A percentile compares a stretch with the other conserved stretches of the same genome.
phyloP scores from a whole-genome alignment of 2,888 invertebrate genomes.

The Cremastinae sp. region DNA sequence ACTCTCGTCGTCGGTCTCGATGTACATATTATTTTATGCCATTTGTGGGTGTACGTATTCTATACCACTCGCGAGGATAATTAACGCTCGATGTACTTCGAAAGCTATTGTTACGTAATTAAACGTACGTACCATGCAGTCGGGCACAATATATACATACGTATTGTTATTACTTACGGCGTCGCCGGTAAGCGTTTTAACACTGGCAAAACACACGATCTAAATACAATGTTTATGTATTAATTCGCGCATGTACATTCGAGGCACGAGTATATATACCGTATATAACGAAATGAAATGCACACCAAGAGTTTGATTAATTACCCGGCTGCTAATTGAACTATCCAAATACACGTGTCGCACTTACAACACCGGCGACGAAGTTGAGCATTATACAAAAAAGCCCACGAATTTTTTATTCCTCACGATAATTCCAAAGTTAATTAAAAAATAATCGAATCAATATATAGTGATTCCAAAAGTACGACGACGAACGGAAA shows the following conservation, averaged over 20 bases:
- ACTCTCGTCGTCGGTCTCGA: constrained; percentile 16
- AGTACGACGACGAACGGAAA: too few relatives aligned
- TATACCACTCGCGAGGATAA: constrained; percentile 33
- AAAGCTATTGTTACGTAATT: constrained; percentile 54
- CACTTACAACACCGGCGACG: neutral
- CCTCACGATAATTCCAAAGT: too few relatives aligned
- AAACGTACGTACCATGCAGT: constrained; percentile 26
- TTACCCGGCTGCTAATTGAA: constrained; percentile 19
- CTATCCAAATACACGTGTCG: neutral
- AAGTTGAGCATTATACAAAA: too few relatives aligned
- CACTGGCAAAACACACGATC: constrained; percentile 15
- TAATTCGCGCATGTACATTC: too few relatives aligned
- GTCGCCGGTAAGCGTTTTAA: constrained; percentile 24
- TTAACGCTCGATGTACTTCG: constrained; percentile 37
- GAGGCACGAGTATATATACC: neutral
- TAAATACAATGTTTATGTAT: neutral
- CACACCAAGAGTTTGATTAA: constrained; percentile 10
- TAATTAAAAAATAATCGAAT: too few relatives aligned
- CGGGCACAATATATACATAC: neutral
- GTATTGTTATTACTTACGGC: neutral
- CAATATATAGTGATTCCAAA: too few relatives aligned
- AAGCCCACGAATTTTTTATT: too few relatives aligned
- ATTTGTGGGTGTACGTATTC: constrained; percentile 11
- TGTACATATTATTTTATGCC: constrained; percentile 36
- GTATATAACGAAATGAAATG: constrained; percentile 16